Evolutionary conservation across 2,113 vertebrate genomes (phyloP).

Genomic region (Dasypus novemcinctus): DNA sequence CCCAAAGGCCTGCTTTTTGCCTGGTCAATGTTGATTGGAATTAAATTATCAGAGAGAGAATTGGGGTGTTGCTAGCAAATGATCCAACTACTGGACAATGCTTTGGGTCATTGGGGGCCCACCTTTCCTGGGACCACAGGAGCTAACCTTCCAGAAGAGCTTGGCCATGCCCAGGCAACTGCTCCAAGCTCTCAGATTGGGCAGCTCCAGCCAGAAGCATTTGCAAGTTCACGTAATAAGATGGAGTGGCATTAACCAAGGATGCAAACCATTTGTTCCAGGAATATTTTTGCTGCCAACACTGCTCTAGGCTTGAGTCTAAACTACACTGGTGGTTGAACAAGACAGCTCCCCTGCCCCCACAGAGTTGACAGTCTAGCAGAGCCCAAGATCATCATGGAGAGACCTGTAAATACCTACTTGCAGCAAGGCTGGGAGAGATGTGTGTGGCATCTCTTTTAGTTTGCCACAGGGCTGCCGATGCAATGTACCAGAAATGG

Average conservation of each 20-base stretch:
- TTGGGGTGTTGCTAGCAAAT: neutral
- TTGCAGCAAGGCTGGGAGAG: neutral
- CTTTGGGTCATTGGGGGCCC: neutral
- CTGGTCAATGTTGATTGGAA: neutral
- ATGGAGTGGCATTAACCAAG: neutral
- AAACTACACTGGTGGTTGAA: neutral
- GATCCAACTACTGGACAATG: neutral
- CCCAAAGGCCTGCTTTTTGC: neutral
- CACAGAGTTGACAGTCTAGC: neutral
- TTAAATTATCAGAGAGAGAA: neutral
- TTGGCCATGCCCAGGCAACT: neutral
- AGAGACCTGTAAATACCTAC: neutral
- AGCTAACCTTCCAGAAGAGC: neutral
- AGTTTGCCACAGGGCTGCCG: no score
- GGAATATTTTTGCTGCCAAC: neutral
- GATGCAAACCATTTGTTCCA: neutral
- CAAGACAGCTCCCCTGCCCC: neutral
- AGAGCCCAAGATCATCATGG: neutral
- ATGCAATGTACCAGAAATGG: no score
- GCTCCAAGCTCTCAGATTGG: neutral
- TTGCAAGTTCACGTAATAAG: neutral
- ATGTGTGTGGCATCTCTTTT: neutral
- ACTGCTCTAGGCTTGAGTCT: neutral
- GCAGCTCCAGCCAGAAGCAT: neutral
- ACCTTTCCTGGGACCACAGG: neutral